Percentiles rank a stretch among this genome's conserved stretches.
Conservation (phyloP, 2,888 invertebrate species). For the Torymus texanus region DNA sequence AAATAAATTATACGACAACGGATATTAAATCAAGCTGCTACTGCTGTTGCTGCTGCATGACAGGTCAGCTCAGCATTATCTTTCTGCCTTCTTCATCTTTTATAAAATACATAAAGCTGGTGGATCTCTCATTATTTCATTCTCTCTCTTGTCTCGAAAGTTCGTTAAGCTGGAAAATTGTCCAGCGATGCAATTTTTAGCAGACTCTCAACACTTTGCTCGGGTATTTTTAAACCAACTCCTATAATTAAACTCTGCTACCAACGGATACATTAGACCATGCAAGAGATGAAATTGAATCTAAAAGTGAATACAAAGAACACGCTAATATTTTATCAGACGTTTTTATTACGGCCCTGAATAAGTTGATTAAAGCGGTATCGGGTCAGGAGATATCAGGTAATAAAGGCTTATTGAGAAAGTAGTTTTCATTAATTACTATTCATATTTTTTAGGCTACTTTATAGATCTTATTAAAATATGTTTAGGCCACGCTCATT, state of each 20-base stretch:
- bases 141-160: slow-evolving; percentile 5
- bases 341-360: too few species aligned
- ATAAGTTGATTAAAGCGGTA: too few species aligned
- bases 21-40: not conserved
- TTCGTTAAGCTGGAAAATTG: slow-evolving; percentile 43
- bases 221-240: slow-evolving; percentile 16
- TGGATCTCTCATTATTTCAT: not conserved
- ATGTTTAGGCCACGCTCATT: too few species aligned
- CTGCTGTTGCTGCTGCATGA: not conserved
- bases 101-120: slow-evolving; percentile 16
- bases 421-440: too few species aligned
- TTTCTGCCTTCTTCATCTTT: not conserved
- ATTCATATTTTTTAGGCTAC: too few species aligned
- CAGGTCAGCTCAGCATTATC: not conserved
- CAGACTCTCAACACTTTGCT: not conserved
- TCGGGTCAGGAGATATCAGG: too few species aligned
- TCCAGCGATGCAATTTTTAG: slow-evolving; percentile 44
- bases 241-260: slow-evolving; percentile 28
- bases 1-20: not conserved
- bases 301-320: not conserved
- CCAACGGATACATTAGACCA: slow-evolving; percentile 18
- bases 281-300: slow-evolving; percentile 26
- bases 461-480: too few species aligned
- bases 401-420: too few species aligned
- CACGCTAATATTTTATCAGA: too few species aligned